Conservation (phyloP, 2,888 invertebrate genomes). For the Clepsis dumicolana region DNA sequence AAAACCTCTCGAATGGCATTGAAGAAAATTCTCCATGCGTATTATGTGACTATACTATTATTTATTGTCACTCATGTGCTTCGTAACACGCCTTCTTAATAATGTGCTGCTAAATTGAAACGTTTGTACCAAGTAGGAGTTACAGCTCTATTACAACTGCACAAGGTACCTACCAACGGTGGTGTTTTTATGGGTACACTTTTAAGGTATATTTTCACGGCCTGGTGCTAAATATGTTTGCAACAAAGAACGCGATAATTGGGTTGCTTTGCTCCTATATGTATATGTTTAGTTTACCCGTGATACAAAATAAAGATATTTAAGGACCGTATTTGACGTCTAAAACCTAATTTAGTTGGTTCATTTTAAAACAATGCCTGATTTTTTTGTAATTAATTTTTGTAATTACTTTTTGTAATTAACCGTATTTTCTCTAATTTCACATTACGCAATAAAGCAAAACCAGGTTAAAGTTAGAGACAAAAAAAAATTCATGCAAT, state of each 20-base stretch:
- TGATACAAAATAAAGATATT: too few species aligned
- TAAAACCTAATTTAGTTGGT: too few species aligned
- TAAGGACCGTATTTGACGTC: too few species aligned
- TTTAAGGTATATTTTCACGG: neutral
- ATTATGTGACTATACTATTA: constrained; percentile 28
- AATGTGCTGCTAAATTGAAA: neutral
- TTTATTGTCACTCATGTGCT: constrained; percentile 21
- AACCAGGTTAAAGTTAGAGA: too few species aligned
- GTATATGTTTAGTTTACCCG: too few species aligned
- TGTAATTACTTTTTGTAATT: too few species aligned
- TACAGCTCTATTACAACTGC: constrained; percentile 2
- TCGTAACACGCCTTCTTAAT: neutral
- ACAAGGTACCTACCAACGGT: neutral
- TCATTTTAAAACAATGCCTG: too few species aligned
- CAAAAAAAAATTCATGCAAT: neutral
- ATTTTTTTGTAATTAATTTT: too few species aligned
- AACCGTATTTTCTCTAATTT: too few species aligned
- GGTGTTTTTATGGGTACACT: neutral
- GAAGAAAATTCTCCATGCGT: constrained; percentile 30
- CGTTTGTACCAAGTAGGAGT: neutral
- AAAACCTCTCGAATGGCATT: constrained; percentile 20
- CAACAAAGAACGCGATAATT: constrained; percentile 1
- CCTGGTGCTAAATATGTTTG: neutral
- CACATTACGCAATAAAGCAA: too few species aligned
- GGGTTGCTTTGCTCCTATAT: too few species aligned